A percentile compares a stretch with the other conserved stretches of the same genome.
Conservation (phyloP, 2,113 vertebrate species). For the Salvelinus fontinalis region DNA sequence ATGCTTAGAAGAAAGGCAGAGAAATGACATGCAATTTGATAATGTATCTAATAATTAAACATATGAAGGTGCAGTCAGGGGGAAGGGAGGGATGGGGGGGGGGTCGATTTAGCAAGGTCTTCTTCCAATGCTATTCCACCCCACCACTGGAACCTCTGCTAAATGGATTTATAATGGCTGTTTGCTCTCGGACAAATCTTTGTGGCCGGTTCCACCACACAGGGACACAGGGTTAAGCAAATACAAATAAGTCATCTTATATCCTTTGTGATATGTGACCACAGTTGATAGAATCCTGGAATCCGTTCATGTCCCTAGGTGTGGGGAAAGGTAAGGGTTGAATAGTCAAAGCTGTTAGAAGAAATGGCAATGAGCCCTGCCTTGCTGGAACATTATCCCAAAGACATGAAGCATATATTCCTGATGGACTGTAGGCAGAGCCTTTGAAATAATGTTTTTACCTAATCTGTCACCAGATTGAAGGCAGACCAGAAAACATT, state of each 20-base stretch:
- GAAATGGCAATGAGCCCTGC: slow-evolving; percentile 11
- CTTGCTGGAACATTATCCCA: slow-evolving; percentile 4
- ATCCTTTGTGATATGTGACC: slow-evolving; percentile 19
- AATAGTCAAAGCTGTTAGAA: slow-evolving; percentile 12
- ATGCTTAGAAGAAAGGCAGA: slow-evolving; percentile 1
- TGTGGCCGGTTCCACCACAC: slow-evolving; percentile 36
- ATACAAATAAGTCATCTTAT: slow-evolving; percentile 24
- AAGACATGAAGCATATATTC: slow-evolving; percentile 17
- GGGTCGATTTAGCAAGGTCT: slow-evolving; percentile 19
- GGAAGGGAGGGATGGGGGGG: not conserved
- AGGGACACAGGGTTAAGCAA: slow-evolving; percentile 46
- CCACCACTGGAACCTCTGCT: slow-evolving; percentile 23
- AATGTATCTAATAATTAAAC: slow-evolving; percentile 21
- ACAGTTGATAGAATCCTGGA: slow-evolving; percentile 10
- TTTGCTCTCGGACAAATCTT: slow-evolving; percentile 45
- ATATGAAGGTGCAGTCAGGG: slow-evolving; percentile 27
- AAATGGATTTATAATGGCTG: slow-evolving; percentile 59
- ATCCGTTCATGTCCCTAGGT: slow-evolving; percentile 14
- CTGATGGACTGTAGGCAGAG: slow-evolving; percentile 7
- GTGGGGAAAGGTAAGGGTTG: slow-evolving; percentile 4
- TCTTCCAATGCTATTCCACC: slow-evolving; percentile 35
- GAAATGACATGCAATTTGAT: slow-evolving; percentile 9
- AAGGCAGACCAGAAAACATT: not conserved
- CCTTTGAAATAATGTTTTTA: not conserved
- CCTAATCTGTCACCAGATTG: slow-evolving; percentile 9